Conservation (phyloP, 1,140 invertebrate genomes). For the Ceratosolen solmsi region DNA sequence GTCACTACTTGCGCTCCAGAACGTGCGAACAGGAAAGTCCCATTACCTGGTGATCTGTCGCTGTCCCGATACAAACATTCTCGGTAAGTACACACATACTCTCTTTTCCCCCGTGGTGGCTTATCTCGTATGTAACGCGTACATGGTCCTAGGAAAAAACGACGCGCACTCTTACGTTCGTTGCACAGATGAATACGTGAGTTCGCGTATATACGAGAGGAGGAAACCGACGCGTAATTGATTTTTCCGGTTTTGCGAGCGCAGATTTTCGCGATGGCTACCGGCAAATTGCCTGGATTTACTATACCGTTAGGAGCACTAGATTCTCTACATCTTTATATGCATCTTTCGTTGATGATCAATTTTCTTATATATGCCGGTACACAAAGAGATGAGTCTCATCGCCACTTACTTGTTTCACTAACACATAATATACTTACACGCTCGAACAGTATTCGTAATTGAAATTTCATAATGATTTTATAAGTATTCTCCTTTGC, state of each 20-base stretch:
- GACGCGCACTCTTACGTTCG: neutral
- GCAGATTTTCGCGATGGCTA: conserved; percentile 38
- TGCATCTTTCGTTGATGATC: conserved; percentile 38
- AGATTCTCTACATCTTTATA: conserved; percentile 39
- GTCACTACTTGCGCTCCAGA: conserved; percentile 92
- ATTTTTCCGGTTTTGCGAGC: conserved; percentile 40
- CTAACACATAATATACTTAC: conserved; percentile 16
- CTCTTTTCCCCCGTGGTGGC: neutral
- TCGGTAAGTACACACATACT: conserved; percentile 77
- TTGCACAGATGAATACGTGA: neutral
- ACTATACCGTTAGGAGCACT: conserved; percentile 43
- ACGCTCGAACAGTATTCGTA: neutral
- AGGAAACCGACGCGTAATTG: conserved; percentile 40
- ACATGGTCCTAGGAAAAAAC: neutral
- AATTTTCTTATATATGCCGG: conserved; percentile 9
- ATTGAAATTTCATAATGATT: conserved; percentile 26
- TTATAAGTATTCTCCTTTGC: conserved; percentile 1
- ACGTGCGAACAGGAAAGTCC: conserved; percentile 92
- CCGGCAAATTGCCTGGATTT: conserved; percentile 45
- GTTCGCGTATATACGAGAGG: neutral
- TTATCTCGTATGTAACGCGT: neutral
- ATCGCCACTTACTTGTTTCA: neutral
- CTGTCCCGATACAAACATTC: conserved; percentile 87
- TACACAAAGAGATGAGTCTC: conserved; percentile 7
- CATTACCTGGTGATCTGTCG: conserved; percentile 95